phyloP scores from a whole-genome alignment of 2,797 vertebrate genomes.

The Gephyroberyx darwinii region DNA sequence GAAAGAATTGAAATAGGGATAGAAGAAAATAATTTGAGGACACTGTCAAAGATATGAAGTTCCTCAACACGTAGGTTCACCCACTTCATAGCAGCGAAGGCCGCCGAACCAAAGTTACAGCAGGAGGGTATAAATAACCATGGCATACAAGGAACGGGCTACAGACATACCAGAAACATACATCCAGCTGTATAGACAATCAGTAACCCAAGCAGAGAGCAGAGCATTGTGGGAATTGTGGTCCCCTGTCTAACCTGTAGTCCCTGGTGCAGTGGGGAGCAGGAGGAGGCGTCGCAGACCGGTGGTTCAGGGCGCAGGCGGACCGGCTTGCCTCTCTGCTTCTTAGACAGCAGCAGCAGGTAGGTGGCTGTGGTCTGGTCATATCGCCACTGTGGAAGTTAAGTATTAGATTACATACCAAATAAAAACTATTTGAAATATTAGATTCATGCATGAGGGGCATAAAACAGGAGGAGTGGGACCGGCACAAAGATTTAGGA shows the following conservation, averaged over 20 bases:
- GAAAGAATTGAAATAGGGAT: background rate
- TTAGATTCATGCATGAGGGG: background rate
- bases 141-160: background rate
- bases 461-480: background rate
- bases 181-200: background rate
- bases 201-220: slow-evolving; percentile 6
- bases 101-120: background rate
- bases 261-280: slow-evolving; percentile 65
- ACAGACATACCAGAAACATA: background rate
- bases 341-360: slow-evolving; percentile 91
- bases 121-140: background rate
- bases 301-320: slow-evolving; percentile 73
- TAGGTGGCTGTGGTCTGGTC: slow-evolving; percentile 92
- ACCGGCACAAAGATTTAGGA: background rate
- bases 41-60: no score
- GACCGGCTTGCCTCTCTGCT: slow-evolving; percentile 85
- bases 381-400: slow-evolving; percentile 87
- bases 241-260: slow-evolving; percentile 76
- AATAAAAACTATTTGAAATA: background rate
- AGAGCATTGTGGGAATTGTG: slow-evolving; percentile 27
- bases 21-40: background rate
- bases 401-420: slow-evolving; percentile 15
- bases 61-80: background rate
- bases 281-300: slow-evolving; percentile 41
- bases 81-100: background rate